Evolutionary conservation across 1,140 invertebrate genomes (phyloP).

Genomic region (Diuraphis noxia): DNA sequence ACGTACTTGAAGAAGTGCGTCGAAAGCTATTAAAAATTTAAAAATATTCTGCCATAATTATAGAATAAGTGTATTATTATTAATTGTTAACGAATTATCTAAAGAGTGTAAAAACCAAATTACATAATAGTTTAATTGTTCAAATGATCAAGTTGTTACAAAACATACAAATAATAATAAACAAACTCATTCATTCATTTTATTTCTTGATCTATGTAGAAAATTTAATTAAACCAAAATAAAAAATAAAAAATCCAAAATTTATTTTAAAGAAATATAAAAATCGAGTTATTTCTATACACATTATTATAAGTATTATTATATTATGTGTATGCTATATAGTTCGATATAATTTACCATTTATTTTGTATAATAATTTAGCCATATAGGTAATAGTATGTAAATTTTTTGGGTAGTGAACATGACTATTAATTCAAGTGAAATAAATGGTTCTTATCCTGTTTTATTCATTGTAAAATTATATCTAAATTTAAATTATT

Average conservation of each 20-base stretch:
- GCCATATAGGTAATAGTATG: neutral
- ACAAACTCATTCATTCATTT: neutral
- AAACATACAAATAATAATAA: no score
- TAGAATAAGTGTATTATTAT: neutral
- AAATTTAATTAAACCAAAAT: no score
- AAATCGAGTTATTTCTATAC: neutral
- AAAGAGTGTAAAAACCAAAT: neutral
- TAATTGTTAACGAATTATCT: neutral
- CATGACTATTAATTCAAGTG: neutral
- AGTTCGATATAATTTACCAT: neutral
- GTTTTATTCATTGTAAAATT: neutral
- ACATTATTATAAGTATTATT: neutral
- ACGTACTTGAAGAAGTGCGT: neutral
- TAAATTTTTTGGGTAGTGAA: neutral
- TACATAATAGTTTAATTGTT: neutral
- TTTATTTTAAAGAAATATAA: no score
- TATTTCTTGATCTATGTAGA: neutral
- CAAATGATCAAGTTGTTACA: neutral
- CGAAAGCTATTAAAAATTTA: neutral
- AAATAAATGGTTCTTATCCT: neutral
- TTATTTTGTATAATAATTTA: neutral
- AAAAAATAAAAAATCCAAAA: no score
- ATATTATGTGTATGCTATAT: neutral
- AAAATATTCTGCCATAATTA: neutral
- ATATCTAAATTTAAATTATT: neutral